Percentiles rank a stretch among this genome's conserved stretches.
phyloP scores from a whole-genome alignment of 2,888 invertebrate species.

The Homarus gammarus region DNA sequence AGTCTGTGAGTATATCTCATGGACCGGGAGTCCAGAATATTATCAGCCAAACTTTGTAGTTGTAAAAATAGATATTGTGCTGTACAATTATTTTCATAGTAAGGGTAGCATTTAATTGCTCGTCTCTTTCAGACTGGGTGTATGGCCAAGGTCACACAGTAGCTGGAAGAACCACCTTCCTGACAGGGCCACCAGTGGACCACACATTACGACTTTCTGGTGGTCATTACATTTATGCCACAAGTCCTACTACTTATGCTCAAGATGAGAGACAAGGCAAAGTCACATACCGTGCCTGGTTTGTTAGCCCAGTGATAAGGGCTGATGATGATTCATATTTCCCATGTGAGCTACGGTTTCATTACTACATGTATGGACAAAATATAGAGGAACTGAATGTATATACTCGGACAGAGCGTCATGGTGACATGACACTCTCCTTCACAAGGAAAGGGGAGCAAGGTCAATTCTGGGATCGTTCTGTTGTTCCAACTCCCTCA shows the following conservation, averaged over 20 bases:
- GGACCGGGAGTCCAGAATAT: no score
- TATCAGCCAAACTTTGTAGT: no score
- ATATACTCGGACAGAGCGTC: conserved; percentile 26
- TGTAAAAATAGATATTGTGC: no score
- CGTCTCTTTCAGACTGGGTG: conserved; percentile 61
- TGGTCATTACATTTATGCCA: conserved; percentile 65
- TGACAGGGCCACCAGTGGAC: conserved; percentile 68
- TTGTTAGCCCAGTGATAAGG: conserved; percentile 59
- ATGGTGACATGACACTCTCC: conserved; percentile 40
- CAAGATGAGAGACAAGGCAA: neutral
- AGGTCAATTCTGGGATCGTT: conserved; percentile 69
- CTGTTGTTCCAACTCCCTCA: conserved; percentile 17
- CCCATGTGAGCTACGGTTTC: conserved; percentile 59
- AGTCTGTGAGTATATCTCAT: no score
- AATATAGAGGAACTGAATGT: conserved; percentile 61
- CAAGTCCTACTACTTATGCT: neutral
- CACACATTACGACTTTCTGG: conserved; percentile 56
- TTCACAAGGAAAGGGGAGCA: conserved; percentile 60
- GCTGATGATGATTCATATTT: neutral
- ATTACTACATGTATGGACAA: conserved; percentile 72
- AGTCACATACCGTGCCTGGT: conserved; percentile 53
- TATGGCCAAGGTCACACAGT: conserved; percentile 32
- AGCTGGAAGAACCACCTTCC: conserved; percentile 19
- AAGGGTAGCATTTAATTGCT: neutral
- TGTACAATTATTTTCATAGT: neutral